Conservation (phyloP, 2,797 vertebrate species). For the Typhlichthys subterraneus region DNA sequence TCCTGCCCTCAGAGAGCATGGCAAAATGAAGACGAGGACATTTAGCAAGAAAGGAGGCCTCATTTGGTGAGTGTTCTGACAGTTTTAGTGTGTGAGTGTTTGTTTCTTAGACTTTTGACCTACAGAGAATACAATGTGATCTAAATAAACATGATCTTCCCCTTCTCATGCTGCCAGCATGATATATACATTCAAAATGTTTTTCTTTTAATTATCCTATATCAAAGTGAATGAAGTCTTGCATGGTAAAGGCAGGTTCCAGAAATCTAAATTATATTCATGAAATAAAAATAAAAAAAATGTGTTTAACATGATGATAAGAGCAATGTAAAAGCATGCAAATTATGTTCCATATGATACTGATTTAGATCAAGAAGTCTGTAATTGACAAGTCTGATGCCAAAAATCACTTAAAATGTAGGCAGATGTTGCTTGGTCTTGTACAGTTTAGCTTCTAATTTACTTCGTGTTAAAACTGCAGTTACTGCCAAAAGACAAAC, state of each 20-base stretch:
- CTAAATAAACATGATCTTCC: constrained; percentile 30
- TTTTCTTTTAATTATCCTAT: constrained; percentile 51
- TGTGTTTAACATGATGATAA: constrained; percentile 11
- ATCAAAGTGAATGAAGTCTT: constrained; percentile 54
- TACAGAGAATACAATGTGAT: constrained; percentile 27
- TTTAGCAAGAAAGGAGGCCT: constrained; percentile 59
- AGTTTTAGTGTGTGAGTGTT: constrained; percentile 10
- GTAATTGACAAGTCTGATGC: not conserved
- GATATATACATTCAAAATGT: constrained; percentile 26
- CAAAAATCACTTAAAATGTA: not conserved
- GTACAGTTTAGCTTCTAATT: too few species aligned
- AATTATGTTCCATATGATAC: not conserved
- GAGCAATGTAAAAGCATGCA: not conserved
- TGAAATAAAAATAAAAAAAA: constrained; percentile 18
- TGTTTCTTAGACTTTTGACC: constrained; percentile 25
- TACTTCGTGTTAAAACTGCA: too few species aligned
- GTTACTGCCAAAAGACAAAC: too few species aligned
- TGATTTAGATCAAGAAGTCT: not conserved
- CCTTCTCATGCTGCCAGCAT: constrained; percentile 39
- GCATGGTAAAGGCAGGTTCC: constrained; percentile 34
- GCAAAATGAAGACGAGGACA: constrained; percentile 62
- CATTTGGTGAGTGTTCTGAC: constrained; percentile 61
- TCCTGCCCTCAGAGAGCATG: constrained; percentile 69
- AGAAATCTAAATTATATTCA: constrained; percentile 17
- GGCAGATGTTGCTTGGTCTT: too few species aligned